phyloP scores from a whole-genome alignment of 1,140 invertebrate species.

The Oncopeltus fasciatus region DNA sequence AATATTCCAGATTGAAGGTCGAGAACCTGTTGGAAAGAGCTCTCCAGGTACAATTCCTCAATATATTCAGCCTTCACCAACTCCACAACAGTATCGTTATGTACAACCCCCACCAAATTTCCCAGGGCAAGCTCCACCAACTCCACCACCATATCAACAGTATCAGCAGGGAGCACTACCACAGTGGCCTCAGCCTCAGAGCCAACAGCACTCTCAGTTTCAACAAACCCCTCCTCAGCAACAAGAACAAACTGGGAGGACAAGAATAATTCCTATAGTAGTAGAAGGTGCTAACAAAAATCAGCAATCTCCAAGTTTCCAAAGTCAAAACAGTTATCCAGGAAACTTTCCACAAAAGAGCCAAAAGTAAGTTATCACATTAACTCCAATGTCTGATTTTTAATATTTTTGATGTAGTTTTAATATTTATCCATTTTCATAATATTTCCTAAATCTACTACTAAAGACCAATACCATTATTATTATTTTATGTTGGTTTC shows the following conservation, averaged over 20 bases:
- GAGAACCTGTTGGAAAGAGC: too few species aligned
- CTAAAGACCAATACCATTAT: too few species aligned
- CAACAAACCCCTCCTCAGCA: slow-evolving; percentile 24
- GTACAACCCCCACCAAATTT: slow-evolving; percentile 7
- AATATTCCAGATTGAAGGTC: slow-evolving; percentile 26
- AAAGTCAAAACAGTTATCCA: neutral
- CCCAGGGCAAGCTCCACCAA: neutral
- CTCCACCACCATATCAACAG: slow-evolving; percentile 16
- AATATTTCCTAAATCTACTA: too few species aligned
- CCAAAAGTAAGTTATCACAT: neutral
- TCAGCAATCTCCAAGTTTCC: neutral
- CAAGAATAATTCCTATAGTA: slow-evolving; percentile 35
- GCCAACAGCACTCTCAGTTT: neutral
- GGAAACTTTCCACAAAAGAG: neutral
- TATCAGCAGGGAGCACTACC: slow-evolving; percentile 23
- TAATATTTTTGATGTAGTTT: too few species aligned
- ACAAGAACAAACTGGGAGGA: slow-evolving; percentile 18
- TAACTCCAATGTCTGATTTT: neutral
- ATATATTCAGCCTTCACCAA: neutral
- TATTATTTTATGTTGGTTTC: too few species aligned
- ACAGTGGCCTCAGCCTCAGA: slow-evolving; percentile 3
- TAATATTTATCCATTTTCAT: too few species aligned
- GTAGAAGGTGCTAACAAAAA: slow-evolving; percentile 29
- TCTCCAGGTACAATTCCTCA: too few species aligned
- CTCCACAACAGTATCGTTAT: neutral